These are phyloP conservation scores for Sula dactylatra DNA, from an alignment of 2,113 vertebrate species.

Conservation along the genomic window DNA sequence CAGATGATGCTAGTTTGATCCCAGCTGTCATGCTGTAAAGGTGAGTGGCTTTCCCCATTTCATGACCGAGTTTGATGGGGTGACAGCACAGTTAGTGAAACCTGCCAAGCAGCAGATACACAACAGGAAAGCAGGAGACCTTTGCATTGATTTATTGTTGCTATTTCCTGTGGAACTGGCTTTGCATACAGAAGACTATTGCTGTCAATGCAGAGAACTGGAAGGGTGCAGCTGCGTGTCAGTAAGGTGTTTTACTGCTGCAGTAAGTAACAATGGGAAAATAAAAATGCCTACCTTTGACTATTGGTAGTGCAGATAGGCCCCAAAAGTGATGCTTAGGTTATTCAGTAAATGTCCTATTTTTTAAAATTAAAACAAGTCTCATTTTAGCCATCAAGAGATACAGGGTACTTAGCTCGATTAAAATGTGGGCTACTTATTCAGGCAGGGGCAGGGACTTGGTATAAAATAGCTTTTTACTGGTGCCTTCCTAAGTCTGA, in stretches of 20 bases:
- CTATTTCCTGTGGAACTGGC: background rate
- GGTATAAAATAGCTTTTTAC: background rate
- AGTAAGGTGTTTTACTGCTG: background rate
- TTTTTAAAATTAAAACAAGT: background rate
- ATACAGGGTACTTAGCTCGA: background rate
- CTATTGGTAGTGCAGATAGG: background rate
- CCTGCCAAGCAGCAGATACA: background rate
- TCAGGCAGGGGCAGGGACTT: background rate
- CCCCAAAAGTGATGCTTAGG: background rate
- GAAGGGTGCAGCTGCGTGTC: background rate
- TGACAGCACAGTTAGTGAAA: background rate
- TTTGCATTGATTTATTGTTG: background rate
- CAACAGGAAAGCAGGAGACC: background rate
- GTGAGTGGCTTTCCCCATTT: background rate
- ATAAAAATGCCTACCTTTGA: background rate
- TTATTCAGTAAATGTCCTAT: background rate
- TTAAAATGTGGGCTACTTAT: background rate
- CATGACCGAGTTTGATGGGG: background rate
- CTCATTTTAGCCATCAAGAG: background rate
- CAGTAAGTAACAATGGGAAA: background rate
- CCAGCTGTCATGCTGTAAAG: background rate
- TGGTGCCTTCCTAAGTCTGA: background rate
- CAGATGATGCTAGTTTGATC: background rate
- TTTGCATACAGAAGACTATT: background rate
- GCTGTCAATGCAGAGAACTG: background rate